Base-by-base conservation (phyloP, 2,888 invertebrate genomes). In the Leucania comma region DNA sequence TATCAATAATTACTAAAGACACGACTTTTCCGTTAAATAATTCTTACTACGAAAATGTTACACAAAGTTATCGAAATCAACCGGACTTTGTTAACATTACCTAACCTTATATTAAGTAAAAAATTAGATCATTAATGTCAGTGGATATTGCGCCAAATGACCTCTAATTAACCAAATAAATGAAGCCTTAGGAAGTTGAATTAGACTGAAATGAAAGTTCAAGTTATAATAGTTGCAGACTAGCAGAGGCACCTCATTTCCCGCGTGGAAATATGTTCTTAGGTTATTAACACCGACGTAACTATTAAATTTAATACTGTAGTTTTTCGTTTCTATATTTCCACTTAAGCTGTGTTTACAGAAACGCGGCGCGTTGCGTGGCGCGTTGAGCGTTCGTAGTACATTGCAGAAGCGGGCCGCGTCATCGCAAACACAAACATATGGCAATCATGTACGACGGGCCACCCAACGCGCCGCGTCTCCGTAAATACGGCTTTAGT, bases 91-190 rank as follows among this genome's bases (percentile, higher is more conserved):
- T 53, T 35, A 68, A 56, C 26, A 54, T 80, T 75, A 80, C 73
- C 10, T 63, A 67, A 76, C 53, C 9, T 53, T 67, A 17, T 61
- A 53, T 54, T 56, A 56, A 53, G 42, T 48, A 54, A 57, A 14
- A 56, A 57, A 56, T 67, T 67, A 67, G 64, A 64, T 76, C 64
- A 72, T 3, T 54, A 3, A 42, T 81, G 56, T 72, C 67, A 67
- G 64, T 72, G 78, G 78, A 77, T 64, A 58, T 78, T 78, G 72
- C 78, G 72, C 78, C n/a, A 17, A 64, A 81, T 35, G 24, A 46
- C 22, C 10, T 60, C 32, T 63, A 73, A 78, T 64, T 63, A 65
- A 51, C 54, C 53, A 53, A 60, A 29, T 54, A 0, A 50, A 50
- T 56, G n/a, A 64, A 26, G 63, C 51, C 26, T 67, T 22, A 38